Conservation (phyloP, 2,797 vertebrate species). For the Periparus ater region DNA sequence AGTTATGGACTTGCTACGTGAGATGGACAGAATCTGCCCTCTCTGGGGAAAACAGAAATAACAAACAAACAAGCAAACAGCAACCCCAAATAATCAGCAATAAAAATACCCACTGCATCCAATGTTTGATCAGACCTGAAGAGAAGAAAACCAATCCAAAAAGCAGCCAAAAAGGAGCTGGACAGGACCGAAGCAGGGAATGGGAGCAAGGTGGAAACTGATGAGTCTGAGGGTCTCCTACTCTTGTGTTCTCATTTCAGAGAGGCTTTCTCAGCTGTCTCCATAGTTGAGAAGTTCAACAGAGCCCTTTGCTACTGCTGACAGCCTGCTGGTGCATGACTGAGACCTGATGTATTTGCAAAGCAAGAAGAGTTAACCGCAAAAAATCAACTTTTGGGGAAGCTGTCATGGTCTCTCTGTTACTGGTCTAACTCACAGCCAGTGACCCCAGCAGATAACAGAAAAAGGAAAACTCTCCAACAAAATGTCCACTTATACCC, state of each 20-base stretch:
- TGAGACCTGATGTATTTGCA: conserved; percentile 12
- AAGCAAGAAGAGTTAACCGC: not conserved
- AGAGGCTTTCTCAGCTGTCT: not conserved
- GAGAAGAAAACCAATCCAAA: fast-evolving
- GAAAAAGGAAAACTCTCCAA: not conserved
- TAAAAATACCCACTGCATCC: not conserved
- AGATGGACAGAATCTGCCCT: not conserved
- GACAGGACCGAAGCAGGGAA: fast-evolving
- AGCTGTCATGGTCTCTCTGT: not conserved
- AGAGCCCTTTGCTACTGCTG: not conserved
- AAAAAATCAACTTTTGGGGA: not conserved
- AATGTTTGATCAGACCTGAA: not conserved
- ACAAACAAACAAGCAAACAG: not conserved
- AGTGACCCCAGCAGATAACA: not conserved
- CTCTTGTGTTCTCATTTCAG: not conserved
- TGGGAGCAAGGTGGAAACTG: not conserved
- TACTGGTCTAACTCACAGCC: not conserved
- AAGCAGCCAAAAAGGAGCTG: not conserved
- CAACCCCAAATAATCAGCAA: not conserved
- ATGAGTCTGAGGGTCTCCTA: not conserved
- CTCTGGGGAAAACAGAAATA: not conserved
- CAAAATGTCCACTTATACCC: not conserved
- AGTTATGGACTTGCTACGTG: fast-evolving
- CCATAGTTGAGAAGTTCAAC: not conserved
- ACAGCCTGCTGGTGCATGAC: not conserved